Conservation (phyloP, 1,140 invertebrate genomes). For the Aphelenchoides fujianensis region DNA sequence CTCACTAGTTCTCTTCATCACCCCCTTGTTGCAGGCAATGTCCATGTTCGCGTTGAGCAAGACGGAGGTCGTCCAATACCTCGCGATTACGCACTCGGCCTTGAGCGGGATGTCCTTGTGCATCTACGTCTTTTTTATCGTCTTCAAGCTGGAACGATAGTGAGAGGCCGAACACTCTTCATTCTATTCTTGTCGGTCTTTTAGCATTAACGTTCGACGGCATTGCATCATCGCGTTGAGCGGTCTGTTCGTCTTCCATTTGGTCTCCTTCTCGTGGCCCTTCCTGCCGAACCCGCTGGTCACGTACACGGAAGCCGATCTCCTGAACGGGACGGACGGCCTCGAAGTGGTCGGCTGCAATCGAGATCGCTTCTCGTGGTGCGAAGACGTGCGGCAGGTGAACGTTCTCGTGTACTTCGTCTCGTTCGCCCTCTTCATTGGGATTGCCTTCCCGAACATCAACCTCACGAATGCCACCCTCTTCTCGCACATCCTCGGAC, state of each 20-base stretch:
- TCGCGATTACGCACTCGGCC: slow-evolving; percentile 12
- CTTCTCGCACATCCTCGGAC: slow-evolving; percentile 34
- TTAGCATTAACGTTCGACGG: slow-evolving; percentile 16
- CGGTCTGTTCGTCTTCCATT: slow-evolving; percentile 30
- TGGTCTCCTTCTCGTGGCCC: slow-evolving; percentile 39
- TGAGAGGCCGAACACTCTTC: slow-evolving; percentile 15
- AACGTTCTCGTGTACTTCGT: slow-evolving; percentile 23
- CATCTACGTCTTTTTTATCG: slow-evolving; percentile 32
- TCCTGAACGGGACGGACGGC: too few species aligned
- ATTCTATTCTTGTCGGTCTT: not conserved
- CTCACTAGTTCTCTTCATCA: too few species aligned
- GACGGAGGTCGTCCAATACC: slow-evolving; percentile 10
- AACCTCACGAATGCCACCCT: slow-evolving; percentile 39
- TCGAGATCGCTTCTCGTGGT: slow-evolving; percentile 30
- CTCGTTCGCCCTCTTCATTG: slow-evolving; percentile 30
- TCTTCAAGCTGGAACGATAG: slow-evolving; percentile 30
- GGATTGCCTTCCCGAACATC: slow-evolving; percentile 28
- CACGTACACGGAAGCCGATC: not conserved
- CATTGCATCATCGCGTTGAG: slow-evolving; percentile 31
- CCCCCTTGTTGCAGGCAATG: not conserved
- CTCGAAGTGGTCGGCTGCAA: slow-evolving; percentile 29
- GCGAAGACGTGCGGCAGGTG: slow-evolving; percentile 12
- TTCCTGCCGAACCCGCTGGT: slow-evolving; percentile 23
- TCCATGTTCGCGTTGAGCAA: slow-evolving; percentile 7
- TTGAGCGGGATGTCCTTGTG: slow-evolving; percentile 27